Base-by-base conservation (phyloP, 2,888 invertebrate genomes). In the Eupithecia vulgata region DNA sequence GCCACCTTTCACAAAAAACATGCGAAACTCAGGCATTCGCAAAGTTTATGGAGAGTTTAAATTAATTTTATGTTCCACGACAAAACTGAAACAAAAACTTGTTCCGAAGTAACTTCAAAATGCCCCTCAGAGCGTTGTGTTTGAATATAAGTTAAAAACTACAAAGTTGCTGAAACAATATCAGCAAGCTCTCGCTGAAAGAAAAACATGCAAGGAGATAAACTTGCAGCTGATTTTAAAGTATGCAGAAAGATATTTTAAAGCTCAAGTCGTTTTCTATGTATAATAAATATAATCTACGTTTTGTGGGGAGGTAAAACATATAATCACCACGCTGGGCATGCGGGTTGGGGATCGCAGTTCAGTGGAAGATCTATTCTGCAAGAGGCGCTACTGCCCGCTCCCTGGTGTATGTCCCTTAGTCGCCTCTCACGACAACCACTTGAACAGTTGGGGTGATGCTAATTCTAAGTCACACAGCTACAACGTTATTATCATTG, bases 41-140 rank as follows among this genome's bases (percentile, higher is more conserved):
- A 3, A 64, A 70, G 70, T 67, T 73, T 70, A 57, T 68, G 62
- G 13, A 37, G 35, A 13, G 21, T 67, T 73, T 62, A 67, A 69
- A 62, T 73, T 65, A 72, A 68, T 59, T 68, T 61, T 45, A 66
- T 34, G 52, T 62, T 65, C 42, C 13, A 30, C 25, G 57, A 57
- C 42, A 66, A 17, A 37, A 66, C 57, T 34, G 34, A 8, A 40
- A 61, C 42, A 68, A 61, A 21, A 67, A 61, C 61, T 73, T 67
- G 66, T 71, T 72, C 59, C 25, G 48, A 67, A 45, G 45, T 45
- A 8, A 69, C 61, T 65, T 35, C 34, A 57, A 35, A 67, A 61
- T 21, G 21, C 52, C n/a, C 10, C 71, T 67, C 59, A 61, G 61
- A 35, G 15, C 15, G 42, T 45, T 62, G 62, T 61, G 40, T 25